Percentiles rank a stretch among this genome's conserved stretches.
phyloP scores from a whole-genome alignment of 2,113 vertebrate species.

The Dicaeum eximium region DNA sequence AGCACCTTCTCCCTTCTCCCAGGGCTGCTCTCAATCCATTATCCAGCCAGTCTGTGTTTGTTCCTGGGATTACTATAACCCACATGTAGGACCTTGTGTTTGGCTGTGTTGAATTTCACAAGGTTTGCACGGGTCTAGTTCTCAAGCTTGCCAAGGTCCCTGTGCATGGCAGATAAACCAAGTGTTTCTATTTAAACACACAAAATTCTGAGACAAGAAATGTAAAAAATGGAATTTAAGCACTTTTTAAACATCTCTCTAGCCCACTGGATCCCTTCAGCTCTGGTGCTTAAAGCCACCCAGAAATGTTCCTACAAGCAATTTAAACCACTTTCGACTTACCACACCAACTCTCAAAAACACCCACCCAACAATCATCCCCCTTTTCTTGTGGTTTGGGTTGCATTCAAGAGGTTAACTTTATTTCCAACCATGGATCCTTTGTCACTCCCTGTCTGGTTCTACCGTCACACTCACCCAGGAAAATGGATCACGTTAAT shows the following conservation, averaged over 20 bases:
- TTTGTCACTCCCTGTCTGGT: not conserved
- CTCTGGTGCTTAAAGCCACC: not conserved
- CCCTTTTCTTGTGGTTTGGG: not conserved
- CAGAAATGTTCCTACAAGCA: not conserved
- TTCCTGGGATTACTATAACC: not conserved
- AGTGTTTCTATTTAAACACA: not conserved
- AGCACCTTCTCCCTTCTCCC: not conserved
- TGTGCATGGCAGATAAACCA: not conserved
- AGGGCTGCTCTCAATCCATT: not conserved
- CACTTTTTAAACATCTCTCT: not conserved
- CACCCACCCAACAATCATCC: not conserved
- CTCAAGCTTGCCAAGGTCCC: not conserved
- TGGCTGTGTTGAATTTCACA: not conserved
- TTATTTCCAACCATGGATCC: not conserved
- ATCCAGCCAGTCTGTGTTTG: not conserved
- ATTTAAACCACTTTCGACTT: not conserved
- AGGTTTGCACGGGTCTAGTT: rapidly evolving
- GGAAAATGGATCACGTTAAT: not conserved
- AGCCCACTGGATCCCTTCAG: not conserved
- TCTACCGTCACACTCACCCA: rapidly evolving
- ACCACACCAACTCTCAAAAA: not conserved
- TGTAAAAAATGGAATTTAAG: not conserved
- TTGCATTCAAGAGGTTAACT: not conserved
- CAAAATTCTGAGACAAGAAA: not conserved
- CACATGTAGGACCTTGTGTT: not conserved